Percentiles rank a stretch among this genome's conserved stretches.
phyloP scores from a whole-genome alignment of 2,888 invertebrate genomes.

The Aethes cnicana region DNA sequence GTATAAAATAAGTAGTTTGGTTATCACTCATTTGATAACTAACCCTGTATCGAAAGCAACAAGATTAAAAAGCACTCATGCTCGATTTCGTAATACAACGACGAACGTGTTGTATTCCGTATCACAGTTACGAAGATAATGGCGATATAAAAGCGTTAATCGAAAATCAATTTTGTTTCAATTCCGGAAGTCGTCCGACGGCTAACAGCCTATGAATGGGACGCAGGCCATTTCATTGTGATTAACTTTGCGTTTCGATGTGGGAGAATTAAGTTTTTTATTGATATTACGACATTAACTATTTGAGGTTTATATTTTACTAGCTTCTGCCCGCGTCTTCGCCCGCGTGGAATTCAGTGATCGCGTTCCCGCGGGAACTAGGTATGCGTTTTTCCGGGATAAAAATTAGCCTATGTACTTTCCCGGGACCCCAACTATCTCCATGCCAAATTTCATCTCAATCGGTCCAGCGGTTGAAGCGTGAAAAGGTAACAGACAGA shows the following conservation, averaged over 20 bases:
- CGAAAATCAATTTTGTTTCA: slow-evolving; percentile 30
- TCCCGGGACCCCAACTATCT: too few species aligned
- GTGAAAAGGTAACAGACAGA: too few species aligned
- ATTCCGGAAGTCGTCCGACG: slow-evolving; percentile 28
- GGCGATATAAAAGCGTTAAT: slow-evolving; percentile 28
- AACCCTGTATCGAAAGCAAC: background rate
- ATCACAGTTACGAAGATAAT: slow-evolving; percentile 23
- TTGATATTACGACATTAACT: background rate
- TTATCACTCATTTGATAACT: background rate
- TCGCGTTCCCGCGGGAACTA: too few species aligned
- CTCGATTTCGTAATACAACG: too few species aligned
- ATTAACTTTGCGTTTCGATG: slow-evolving; percentile 10
- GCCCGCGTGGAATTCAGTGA: too few species aligned
- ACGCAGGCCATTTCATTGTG: slow-evolving; percentile 22
- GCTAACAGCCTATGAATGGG: slow-evolving; percentile 22
- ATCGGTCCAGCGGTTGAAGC: too few species aligned
- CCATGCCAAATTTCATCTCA: too few species aligned
- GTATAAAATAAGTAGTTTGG: too few species aligned
- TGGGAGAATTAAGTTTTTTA: too few species aligned
- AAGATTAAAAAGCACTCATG: too few species aligned
- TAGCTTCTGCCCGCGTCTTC: background rate
- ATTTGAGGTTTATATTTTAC: slow-evolving; percentile 2
- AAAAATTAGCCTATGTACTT: too few species aligned
- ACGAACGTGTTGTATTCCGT: slow-evolving; percentile 26
- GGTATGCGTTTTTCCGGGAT: too few species aligned